phyloP scores from a whole-genome alignment of 2,797 vertebrate species.

The Thalassophryne amazonica region DNA sequence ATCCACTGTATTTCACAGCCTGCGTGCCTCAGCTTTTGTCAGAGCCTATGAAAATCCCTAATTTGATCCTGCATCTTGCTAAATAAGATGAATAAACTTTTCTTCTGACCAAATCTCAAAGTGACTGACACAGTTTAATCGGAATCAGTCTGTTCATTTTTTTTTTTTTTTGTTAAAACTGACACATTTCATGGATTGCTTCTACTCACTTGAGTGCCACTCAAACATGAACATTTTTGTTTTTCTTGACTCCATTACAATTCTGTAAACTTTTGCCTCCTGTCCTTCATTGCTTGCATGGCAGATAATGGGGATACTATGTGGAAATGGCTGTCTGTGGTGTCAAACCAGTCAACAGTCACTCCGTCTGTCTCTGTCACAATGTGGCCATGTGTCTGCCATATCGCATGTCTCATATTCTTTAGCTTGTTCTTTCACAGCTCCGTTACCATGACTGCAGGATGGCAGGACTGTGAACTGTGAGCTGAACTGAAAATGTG shows the following conservation, averaged over 20 bases:
- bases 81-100: too few species aligned
- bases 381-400: conserved; percentile 73
- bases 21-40: too few species aligned
- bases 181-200: background rate
- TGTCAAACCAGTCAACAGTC: conserved; percentile 55
- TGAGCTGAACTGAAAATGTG: conserved; percentile 47
- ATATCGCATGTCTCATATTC: conserved; percentile 60
- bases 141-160: too few species aligned
- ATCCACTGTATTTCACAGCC: too few species aligned
- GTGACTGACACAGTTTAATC: too few species aligned
- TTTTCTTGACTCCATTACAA: conserved; percentile 17
- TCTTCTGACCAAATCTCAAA: too few species aligned
- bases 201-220: background rate
- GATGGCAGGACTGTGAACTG: conserved; percentile 46
- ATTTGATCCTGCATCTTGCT: too few species aligned
- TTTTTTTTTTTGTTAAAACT: too few species aligned
- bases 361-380: conserved; percentile 64
- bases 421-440: conserved; percentile 69
- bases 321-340: conserved; percentile 54
- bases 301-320: conserved; percentile 41
- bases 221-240: conserved; percentile 7
- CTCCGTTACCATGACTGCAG: conserved; percentile 76
- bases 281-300: conserved; percentile 41
- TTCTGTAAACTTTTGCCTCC: conserved; percentile 47
- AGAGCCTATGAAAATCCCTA: too few species aligned